Evolutionary conservation across 2,113 vertebrate genomes (phyloP), one percentile per base, ranked within the genome.

Genomic region (Hiodon tergisus): DNA sequence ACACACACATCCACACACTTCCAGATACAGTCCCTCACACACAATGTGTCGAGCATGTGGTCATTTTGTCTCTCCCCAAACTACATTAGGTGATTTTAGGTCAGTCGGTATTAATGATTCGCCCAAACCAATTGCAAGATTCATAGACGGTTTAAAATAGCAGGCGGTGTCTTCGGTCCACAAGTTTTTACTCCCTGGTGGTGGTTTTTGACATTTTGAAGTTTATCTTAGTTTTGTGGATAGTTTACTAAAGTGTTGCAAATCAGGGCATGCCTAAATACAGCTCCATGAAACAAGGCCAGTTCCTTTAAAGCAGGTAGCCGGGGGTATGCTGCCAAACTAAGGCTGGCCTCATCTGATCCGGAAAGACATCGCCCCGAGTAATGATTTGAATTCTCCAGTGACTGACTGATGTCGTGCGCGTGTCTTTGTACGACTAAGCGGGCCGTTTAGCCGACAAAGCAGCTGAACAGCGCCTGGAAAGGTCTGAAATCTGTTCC

Each of bases 261-360:
- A 73, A 73, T 52, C 54, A 59, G 72, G 72, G 54, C 72, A 65
- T 16, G 16, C n/a, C 60, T 73, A 73, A 73, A 73, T 65, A 73
- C 65, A 50, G 14, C 72, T 53, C 46, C 10, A 4, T n/a, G 59
- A 63, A 73, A 53, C 48, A 63, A 65, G 60, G 72, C 54, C 72
- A 73, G 8, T 46, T 10, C 63, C 17, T 17, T 31, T 10, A 31
- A 9, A 67, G 46, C 17, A 47, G 6, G 3, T 59, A 3, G 11
- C 11, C 55, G 1, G 55, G 11, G 2, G 55, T 1, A 11, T 8
- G 6, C 11, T 57, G 1, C 6, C 11, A 31, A 31, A 31, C 31
- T 31, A 31, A 31, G 31, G 31, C 31, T 31, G 31, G 31, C 31
- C 31, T 31, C 31, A 31, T 31, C 31, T 31, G 31, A 31, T 31